Conservation (phyloP, 2,113 vertebrate genomes). For the Origma solitaria region DNA sequence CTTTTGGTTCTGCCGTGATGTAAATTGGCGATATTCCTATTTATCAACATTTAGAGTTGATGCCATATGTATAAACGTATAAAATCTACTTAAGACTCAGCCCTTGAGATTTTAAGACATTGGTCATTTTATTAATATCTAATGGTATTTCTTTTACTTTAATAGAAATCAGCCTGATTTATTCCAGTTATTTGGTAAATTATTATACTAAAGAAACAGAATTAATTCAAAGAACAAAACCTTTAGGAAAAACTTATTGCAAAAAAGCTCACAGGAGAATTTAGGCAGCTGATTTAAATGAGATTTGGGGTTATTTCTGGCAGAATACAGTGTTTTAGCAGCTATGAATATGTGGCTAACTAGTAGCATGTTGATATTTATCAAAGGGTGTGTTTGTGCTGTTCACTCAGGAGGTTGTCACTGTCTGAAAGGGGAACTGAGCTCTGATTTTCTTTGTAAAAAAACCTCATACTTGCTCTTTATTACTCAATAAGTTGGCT, state of each 20-base stretch:
- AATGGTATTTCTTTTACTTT: not conserved
- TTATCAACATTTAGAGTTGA: not conserved
- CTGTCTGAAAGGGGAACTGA: not conserved
- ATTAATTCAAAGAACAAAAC: not conserved
- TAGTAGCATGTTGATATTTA: not conserved
- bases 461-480: not conserved
- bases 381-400: rapidly evolving
- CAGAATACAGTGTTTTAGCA: not conserved
- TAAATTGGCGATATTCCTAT: not conserved
- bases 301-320: not conserved
- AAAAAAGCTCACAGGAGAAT: not conserved
- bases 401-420: not conserved
- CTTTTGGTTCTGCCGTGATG: not conserved
- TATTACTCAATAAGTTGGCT: not conserved
- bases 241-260: not conserved
- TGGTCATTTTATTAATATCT: not conserved
- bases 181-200: not conserved
- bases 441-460: not conserved
- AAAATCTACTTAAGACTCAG: not conserved
- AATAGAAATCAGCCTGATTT: not conserved
- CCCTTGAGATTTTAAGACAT: not conserved
- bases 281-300: not conserved
- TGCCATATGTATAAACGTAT: not conserved
- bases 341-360: not conserved
- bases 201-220: not conserved